Base-by-base conservation (phyloP, 1,140 invertebrate species). In the Trialeurodes vaporariorum region DNA sequence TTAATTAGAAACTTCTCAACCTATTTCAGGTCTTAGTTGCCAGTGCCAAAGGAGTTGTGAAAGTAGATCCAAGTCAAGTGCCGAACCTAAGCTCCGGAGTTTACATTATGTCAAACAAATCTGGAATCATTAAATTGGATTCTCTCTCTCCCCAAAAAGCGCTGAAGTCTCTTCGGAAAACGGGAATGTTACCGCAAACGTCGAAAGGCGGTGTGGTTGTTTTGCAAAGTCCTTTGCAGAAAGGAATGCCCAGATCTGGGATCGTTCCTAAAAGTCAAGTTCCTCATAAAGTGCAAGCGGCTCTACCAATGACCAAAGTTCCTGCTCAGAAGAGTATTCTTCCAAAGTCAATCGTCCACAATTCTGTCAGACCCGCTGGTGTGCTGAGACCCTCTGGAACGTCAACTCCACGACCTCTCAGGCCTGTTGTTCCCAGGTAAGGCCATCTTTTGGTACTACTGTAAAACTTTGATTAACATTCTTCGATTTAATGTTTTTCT, bases 1-100 rank as follows among this genome's bases (percentile, higher is more conserved):
- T n/a, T n/a, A 64, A 23, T 27, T 5, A 34, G 58, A 64, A 0
- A 63, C 24, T n/a, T 64, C 34, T 49, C 34, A 5, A 5, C 5
- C 17, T 17, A 9, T 71, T 65, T 12, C 59, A 73, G 72, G 80
- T 82, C 13, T 68, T 81, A 22, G 84, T 86, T 67, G 84, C 85
- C 0, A 86, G 86, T 74, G 83, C 86, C 23, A 87, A 88, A 74
- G 86, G 87, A 12, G 85, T 90, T 23, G 86, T 88, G 26, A 85
- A 87, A 76, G 85, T 89, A 13, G 86, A 87, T 76, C 85, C 86
- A 2, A 86, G 87, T 71, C 86, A 88, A 74, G 84, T 88, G 78
- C 86, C 87, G 1, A 86, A 86, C 72, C 79, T 89, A 26, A 82
- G 70, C 81, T 69, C 74, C 63, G 75, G 75, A 24, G 69, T 73